phyloP scores from a whole-genome alignment of 1,140 invertebrate genomes.

The Pachypeltis micranthus region DNA sequence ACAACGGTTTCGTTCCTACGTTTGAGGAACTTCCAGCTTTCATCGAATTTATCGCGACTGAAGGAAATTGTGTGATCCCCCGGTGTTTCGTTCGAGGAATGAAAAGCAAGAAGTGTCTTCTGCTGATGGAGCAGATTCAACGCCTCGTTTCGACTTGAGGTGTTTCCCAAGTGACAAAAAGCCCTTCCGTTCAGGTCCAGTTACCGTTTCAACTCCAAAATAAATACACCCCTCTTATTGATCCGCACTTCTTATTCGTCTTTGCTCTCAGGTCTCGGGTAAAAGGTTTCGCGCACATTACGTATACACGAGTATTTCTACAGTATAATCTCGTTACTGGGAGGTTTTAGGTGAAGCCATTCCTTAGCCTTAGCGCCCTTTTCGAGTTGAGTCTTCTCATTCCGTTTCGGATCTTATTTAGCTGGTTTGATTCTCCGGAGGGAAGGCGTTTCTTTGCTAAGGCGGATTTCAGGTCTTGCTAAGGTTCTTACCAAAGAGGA shows the following conservation, averaged over 20 bases:
- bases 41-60: too few species aligned
- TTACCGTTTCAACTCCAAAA: background rate
- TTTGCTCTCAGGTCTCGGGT: constrained; percentile 11
- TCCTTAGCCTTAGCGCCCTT: constrained; percentile 11
- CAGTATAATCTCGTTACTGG: constrained; percentile 28
- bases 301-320: constrained; percentile 28
- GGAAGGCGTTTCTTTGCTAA: constrained; percentile 22
- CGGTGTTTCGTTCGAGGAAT: too few species aligned
- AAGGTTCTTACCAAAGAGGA: constrained; percentile 20
- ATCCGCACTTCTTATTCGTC: background rate
- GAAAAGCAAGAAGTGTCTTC: too few species aligned
- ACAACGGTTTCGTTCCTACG: too few species aligned
- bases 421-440: constrained; percentile 24
- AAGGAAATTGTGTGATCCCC: too few species aligned
- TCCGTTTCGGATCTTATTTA: constrained; percentile 23
- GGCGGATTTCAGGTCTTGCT: constrained; percentile 23
- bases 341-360: constrained; percentile 26
- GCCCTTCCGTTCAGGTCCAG: too few species aligned
- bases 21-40: too few species aligned
- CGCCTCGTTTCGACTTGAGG: too few species aligned
- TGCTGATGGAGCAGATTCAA: too few species aligned
- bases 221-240: background rate
- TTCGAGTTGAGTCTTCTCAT: background rate
- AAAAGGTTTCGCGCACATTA: constrained; percentile 29
- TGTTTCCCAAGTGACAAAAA: too few species aligned